Percentiles rank a stretch among this genome's conserved stretches.
These are phyloP conservation scores for Phylloscopus trochiloides DNA, from an alignment of 2,113 vertebrate genomes.

Conservation along the genomic window DNA sequence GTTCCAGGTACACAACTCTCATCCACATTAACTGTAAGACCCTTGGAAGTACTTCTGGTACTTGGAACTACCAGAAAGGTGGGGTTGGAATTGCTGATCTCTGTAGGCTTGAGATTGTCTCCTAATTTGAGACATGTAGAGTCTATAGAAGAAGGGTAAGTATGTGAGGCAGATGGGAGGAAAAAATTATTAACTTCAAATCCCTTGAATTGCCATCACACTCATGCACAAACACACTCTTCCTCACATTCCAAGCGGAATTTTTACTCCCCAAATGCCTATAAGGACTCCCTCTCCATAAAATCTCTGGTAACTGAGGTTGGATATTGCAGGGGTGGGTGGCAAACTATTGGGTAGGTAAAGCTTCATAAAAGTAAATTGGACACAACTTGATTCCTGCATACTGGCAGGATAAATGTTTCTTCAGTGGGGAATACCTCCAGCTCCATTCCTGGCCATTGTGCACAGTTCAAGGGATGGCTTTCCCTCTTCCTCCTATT, in stretches of 20 bases:
- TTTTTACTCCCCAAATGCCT: background rate
- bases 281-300: background rate
- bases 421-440: background rate
- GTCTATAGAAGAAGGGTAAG: background rate
- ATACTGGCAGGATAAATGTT: background rate
- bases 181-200: background rate
- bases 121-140: background rate
- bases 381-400: background rate
- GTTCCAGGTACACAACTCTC: background rate
- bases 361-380: background rate
- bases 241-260: background rate
- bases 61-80: background rate
- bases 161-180: background rate
- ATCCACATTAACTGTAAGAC: background rate
- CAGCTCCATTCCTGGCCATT: background rate
- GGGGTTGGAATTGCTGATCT: background rate
- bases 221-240: background rate
- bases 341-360: background rate
- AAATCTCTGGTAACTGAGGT: background rate
- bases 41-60: background rate
- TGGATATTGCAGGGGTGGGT: background rate
- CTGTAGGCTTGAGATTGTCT: background rate
- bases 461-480: background rate
- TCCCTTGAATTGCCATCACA: background rate
- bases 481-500: background rate